Base-by-base conservation (phyloP, 2,888 invertebrate species). In the Micropterix aruncella region DNA sequence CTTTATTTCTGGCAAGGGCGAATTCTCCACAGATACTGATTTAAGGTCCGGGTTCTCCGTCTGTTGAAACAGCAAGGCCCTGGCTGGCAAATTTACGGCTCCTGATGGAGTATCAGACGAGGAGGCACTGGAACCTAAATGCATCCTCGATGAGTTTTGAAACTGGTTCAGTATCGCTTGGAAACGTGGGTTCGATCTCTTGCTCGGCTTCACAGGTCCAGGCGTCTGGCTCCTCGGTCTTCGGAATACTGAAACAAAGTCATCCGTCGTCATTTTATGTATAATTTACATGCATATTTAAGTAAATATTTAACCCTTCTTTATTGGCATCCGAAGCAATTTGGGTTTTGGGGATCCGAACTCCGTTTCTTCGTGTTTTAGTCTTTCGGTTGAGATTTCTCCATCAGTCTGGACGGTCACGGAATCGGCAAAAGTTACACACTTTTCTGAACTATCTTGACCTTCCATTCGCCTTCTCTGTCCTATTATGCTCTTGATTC, bases 181-280 rank as follows among this genome's bases (percentile, higher is more conserved):
- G 18, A 51, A 47, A 17, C 51, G 39, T 1, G 51, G 49, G 5
- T 45, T 50, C 15, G 46, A 42, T 3, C 38, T 18, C 3, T 42
- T 41, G 1, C 36, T 27, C 9, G 36, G 44, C 15, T 19, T 37
- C 3, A 38, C 12, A 19, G 41, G 46, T 0, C 70, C 70, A 0
- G 71, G 71, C 7, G 71, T 71, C 1, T 70, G 53, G 63, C 66
- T 65, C 37, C 71, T 69, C 17, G 70, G 70, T 57, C 68, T 70
- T 47, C 67, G 57, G 46, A 60, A 66, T 1, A 69, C 70, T 71
- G 56, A 44, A n/a, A n/a, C n/a, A n/a, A n/a, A n/a, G n/a, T n/a
- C n/a, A n/a, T n/a, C n/a, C n/a, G n/a, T n/a, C n/a, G n/a, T n/a
- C n/a, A n/a, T n/a, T n/a, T n/a, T n/a, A n/a, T n/a, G n/a, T n/a